Conservation (phyloP, 2,113 vertebrate genomes). For the Heterochromis multidens region DNA sequence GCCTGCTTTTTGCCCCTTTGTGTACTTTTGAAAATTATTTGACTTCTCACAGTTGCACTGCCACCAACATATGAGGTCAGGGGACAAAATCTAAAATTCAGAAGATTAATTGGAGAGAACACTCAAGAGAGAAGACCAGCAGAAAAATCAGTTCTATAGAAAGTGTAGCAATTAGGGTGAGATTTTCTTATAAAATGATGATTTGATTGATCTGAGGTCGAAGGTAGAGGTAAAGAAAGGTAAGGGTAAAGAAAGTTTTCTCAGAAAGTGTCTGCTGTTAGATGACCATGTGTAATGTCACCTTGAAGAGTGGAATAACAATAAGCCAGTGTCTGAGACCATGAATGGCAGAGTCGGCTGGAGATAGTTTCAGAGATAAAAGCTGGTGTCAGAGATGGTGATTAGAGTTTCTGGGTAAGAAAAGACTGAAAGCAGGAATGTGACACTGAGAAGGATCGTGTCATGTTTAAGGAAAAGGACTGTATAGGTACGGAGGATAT, state of each 20-base stretch:
- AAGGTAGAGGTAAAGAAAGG: background rate
- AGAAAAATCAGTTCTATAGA: rapidly evolving
- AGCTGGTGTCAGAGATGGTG: background rate
- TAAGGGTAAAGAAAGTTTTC: background rate
- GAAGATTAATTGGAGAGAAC: background rate
- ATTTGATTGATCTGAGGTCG: background rate
- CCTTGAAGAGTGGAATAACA: background rate
- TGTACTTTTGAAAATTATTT: background rate
- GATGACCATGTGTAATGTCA: background rate
- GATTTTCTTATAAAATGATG: background rate
- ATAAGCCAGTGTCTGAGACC: background rate
- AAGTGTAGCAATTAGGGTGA: background rate
- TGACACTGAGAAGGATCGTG: rapidly evolving
- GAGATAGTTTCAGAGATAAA: background rate
- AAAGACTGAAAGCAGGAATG: background rate
- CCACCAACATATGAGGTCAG: too few relatives aligned
- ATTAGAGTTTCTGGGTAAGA: background rate
- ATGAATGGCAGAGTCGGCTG: background rate
- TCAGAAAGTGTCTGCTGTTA: background rate
- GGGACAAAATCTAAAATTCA: background rate
- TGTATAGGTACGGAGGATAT: background rate
- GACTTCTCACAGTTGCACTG: background rate
- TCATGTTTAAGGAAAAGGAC: background rate
- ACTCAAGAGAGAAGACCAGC: background rate
- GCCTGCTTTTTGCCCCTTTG: background rate